Percentiles rank a stretch among this genome's conserved stretches.
Conservation (phyloP, 2,888 invertebrate species). For the Caenorhabditis sp. region DNA sequence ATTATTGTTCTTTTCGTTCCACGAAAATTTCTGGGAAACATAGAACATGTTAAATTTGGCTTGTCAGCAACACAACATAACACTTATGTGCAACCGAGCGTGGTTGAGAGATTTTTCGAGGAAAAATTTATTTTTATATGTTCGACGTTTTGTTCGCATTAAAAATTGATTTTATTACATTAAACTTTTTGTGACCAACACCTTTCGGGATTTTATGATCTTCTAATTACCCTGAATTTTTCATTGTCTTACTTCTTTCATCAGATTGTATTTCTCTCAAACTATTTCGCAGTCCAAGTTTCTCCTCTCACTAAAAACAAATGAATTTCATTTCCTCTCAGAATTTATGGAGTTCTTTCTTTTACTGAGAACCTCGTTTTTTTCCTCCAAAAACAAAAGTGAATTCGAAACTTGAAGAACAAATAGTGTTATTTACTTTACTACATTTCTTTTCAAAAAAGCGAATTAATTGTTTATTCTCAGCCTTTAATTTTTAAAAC, state of each 20-base stretch:
- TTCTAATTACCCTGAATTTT: too few relatives aligned
- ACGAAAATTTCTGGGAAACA: neutral
- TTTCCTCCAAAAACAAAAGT: neutral
- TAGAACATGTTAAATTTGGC: neutral
- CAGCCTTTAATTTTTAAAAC: neutral
- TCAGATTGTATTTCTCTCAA: neutral
- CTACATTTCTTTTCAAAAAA: neutral
- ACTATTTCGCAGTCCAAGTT: neutral
- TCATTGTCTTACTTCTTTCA: neutral
- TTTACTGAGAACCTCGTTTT: neutral
- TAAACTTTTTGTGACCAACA: neutral
- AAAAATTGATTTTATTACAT: neutral
- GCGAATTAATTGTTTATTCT: neutral
- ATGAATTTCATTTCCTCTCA: neutral
- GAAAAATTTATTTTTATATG: neutral
- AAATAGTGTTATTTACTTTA: neutral
- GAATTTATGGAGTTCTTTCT: neutral
- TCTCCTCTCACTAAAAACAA: neutral
- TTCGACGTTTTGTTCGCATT: neutral
- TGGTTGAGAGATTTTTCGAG: neutral
- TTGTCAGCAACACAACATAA: neutral
- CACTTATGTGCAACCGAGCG: neutral
- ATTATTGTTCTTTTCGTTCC: neutral
- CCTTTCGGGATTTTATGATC: too few relatives aligned
- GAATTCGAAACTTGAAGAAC: neutral